A percentile compares a stretch with the other conserved stretches of the same genome.
phyloP scores from a whole-genome alignment of 2,113 vertebrate genomes.

The Pelecanus crispus region DNA sequence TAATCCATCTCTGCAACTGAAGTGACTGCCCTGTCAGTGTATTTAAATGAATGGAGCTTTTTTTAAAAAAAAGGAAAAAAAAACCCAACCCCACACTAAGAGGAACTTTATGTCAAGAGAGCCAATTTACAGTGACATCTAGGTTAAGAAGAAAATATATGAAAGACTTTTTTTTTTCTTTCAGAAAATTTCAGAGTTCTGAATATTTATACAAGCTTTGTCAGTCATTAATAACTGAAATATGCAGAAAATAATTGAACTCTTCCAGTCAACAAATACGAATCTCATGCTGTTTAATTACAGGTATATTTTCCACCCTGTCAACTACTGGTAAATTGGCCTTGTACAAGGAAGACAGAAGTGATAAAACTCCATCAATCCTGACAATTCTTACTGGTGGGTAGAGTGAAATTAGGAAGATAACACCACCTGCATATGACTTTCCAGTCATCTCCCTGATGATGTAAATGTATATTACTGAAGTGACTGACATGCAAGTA shows the following conservation, averaged over 20 bases:
- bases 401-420: constrained; percentile 32
- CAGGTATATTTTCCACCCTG: constrained; percentile 59
- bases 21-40: background rate
- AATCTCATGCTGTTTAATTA: constrained; percentile 54
- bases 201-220: constrained; percentile 53
- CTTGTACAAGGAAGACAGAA: constrained; percentile 39
- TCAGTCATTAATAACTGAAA: constrained; percentile 55
- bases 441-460: constrained; percentile 8
- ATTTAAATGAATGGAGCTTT: background rate
- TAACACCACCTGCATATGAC: constrained; percentile 27
- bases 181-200: background rate
- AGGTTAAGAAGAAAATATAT: background rate
- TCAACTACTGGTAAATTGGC: constrained; percentile 49
- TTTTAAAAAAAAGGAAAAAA: background rate
- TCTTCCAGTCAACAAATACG: constrained; percentile 55
- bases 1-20: background rate
- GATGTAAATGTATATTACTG: constrained; percentile 7
- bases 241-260: constrained; percentile 59
- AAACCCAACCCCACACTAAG: background rate
- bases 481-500: constrained; percentile 24
- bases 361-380: constrained; percentile 46
- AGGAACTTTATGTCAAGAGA: background rate
- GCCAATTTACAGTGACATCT: background rate
- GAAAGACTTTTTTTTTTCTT: background rate
- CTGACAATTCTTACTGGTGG: constrained; percentile 21